These are phyloP conservation scores for Caenorhabditis parvicauda DNA, from an alignment of 2,888 invertebrate genomes.

Conservation along the genomic window DNA sequence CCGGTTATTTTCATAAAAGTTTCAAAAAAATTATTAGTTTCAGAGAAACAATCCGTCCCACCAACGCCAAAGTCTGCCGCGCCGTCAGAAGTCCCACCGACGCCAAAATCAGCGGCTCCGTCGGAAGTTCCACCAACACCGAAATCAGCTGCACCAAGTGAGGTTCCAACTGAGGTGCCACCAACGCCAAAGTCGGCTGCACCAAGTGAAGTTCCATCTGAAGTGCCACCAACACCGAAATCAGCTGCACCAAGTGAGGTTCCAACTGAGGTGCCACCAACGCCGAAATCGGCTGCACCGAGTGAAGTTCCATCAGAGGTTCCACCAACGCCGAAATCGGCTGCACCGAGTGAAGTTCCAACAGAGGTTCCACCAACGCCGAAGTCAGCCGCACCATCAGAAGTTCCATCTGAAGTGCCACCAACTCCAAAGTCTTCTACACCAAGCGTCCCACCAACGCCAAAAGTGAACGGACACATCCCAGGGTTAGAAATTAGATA, in stretches of 20 bases:
- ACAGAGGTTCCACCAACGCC: constrained; percentile 28
- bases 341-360: constrained; percentile 14
- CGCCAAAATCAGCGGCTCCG: constrained; percentile 28
- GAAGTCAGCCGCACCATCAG: constrained; percentile 18
- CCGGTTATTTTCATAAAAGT: constrained; percentile 25
- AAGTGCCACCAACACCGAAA: constrained; percentile 33
- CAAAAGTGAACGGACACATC: too few species aligned
- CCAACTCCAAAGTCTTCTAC: constrained; percentile 24
- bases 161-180: constrained; percentile 29
- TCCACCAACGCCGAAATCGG: constrained; percentile 21
- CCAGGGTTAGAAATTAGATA: too few species aligned
- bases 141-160: constrained; percentile 25
- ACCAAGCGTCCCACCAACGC: constrained; percentile 41
- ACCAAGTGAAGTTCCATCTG: constrained; percentile 24
- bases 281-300: constrained; percentile 34
- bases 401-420: constrained; percentile 2
- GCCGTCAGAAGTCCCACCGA: constrained; percentile 21
- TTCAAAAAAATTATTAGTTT: constrained; percentile 1
- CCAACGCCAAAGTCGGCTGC: constrained; percentile 25
- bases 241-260: constrained; percentile 27
- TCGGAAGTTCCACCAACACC: constrained; percentile 31
- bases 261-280: constrained; percentile 35
- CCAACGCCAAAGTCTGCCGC: constrained; percentile 32
- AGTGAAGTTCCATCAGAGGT: constrained; percentile 4
- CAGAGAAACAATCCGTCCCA: constrained; percentile 34